These are phyloP conservation scores for Brenthis ino DNA, from an alignment of 2,888 invertebrate genomes.

Conservation along the genomic window DNA sequence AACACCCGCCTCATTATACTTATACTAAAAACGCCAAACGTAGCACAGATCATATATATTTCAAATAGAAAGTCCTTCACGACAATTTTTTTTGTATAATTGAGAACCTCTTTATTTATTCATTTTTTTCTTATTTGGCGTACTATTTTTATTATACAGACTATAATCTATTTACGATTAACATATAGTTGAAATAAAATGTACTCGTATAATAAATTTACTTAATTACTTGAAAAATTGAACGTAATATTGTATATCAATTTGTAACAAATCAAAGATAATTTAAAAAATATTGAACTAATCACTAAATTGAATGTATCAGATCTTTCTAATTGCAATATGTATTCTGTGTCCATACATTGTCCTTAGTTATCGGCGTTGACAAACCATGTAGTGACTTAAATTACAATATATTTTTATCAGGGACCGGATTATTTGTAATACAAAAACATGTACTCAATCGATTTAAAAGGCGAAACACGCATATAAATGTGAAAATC, in stretches of 20 bases:
- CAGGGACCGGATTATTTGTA: constrained; percentile 6
- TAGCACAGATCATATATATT: constrained; percentile 10
- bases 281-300: too few species aligned
- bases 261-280: too few species aligned
- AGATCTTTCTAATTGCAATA: constrained; percentile 1
- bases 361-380: background rate
- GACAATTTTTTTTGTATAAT: too few species aligned
- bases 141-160: background rate
- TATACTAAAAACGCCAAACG: constrained; percentile 4
- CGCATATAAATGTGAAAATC: too few species aligned
- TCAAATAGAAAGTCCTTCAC: background rate
- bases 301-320: background rate
- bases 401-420: constrained; percentile 2
- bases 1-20: background rate
- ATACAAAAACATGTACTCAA: background rate
- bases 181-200: too few species aligned
- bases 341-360: constrained; percentile 7
- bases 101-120: too few species aligned
- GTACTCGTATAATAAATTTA: too few species aligned
- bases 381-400: constrained; percentile 4
- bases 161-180: background rate
- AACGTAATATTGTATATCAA: background rate
- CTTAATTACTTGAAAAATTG: too few species aligned
- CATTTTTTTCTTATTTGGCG: too few species aligned
- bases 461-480: too few species aligned